phyloP scores from a whole-genome alignment of 1,140 invertebrate species.

The Lycorma delicatula region DNA sequence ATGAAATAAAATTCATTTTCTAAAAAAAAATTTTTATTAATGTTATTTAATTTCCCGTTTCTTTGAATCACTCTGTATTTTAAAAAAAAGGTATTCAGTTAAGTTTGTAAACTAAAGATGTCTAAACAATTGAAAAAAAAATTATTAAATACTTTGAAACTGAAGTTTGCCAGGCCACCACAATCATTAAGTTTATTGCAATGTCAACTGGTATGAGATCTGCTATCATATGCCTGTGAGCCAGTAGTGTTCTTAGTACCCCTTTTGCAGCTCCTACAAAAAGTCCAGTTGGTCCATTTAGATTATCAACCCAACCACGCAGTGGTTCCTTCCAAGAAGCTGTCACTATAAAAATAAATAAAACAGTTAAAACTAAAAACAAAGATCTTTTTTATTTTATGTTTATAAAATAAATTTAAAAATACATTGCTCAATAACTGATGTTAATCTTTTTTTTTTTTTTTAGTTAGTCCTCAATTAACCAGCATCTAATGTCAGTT shows the following conservation, averaged over 20 bases:
- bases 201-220: conserved; percentile 85
- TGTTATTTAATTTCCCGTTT: too few relatives aligned
- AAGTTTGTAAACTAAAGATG: background rate
- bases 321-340: conserved; percentile 60
- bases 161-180: conserved; percentile 61
- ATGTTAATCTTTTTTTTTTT: too few relatives aligned
- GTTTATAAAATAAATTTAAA: too few relatives aligned
- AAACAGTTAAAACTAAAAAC: too few relatives aligned
- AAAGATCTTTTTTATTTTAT: too few relatives aligned
- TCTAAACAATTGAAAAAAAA: background rate
- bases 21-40: too few relatives aligned
- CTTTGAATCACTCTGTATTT: too few relatives aligned
- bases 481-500: too few relatives aligned
- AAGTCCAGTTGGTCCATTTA: conserved; percentile 83
- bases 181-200: conserved; percentile 67
- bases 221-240: conserved; percentile 47
- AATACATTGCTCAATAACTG: too few relatives aligned
- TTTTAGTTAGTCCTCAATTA: too few relatives aligned
- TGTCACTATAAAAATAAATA: conserved; percentile 48
- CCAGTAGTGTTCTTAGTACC: conserved; percentile 60
- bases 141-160: conserved; percentile 47
- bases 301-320: conserved; percentile 87
- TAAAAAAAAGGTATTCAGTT: background rate
- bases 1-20: too few relatives aligned
- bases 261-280: conserved; percentile 69